Evolutionary conservation across 2,113 vertebrate genomes (phyloP).

Genomic region (Syngnathus floridae): DNA sequence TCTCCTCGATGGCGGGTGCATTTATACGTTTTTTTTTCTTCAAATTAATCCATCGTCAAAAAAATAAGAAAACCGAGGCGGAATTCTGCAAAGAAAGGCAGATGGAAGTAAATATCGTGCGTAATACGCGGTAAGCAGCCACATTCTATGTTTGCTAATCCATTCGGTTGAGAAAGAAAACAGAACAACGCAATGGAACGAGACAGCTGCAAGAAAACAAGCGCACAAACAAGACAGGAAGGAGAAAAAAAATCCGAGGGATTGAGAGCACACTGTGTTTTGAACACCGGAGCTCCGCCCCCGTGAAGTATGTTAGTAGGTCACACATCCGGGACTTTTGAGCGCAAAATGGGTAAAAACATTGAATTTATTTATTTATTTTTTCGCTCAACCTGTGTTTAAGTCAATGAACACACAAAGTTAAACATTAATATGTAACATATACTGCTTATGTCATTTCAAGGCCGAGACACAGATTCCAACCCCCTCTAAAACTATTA

Average conservation of each 20-base stretch:
- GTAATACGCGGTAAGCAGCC: neutral
- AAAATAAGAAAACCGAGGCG: conserved; percentile 26
- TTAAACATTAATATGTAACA: neutral
- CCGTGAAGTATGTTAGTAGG: conserved; percentile 67
- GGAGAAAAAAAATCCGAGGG: conserved; percentile 19
- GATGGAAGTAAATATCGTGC: conserved; percentile 1
- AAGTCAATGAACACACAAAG: too few species aligned
- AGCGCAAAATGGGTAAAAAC: conserved; percentile 61
- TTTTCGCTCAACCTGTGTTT: neutral
- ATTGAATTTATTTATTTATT: conserved; percentile 14
- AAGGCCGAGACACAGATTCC: neutral
- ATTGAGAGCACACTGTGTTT: conserved; percentile 46
- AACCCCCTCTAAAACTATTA: neutral
- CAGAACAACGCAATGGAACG: neutral
- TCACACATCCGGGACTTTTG: conserved; percentile 61
- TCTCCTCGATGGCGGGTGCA: conserved; percentile 41
- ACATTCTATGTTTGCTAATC: conserved; percentile 35
- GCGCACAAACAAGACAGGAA: conserved; percentile 40
- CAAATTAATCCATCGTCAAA: conserved; percentile 31
- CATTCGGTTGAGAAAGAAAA: neutral
- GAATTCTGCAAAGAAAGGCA: conserved; percentile 14
- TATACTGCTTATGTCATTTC: neutral
- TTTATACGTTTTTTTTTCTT: conserved; percentile 41
- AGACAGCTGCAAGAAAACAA: neutral
- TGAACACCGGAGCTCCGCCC: conserved; percentile 50